These are phyloP conservation scores for Pollenia amentaria DNA, from an alignment of 2,888 invertebrate genomes.

Conservation along the genomic window DNA sequence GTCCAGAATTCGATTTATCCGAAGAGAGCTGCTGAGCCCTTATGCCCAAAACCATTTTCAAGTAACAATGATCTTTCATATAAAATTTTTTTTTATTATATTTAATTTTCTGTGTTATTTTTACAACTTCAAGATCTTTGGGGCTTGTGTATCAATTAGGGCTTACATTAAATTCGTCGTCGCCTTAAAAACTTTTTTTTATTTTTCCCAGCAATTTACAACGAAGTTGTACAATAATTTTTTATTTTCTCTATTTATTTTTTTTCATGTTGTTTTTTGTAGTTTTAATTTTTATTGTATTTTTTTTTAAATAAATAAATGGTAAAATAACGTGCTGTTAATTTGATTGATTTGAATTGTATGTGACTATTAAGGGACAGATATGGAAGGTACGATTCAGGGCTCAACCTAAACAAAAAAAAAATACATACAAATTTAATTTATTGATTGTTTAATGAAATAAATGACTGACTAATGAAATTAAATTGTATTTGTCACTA, in stretches of 20 bases:
- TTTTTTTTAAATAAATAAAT: slow-evolving; percentile 51
- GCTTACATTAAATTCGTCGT: not conserved
- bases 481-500: slow-evolving; percentile 32
- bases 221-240: not conserved
- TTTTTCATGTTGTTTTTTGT: not conserved
- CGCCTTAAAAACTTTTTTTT: not conserved
- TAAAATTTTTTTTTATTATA: too few relatives aligned
- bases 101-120: too few relatives aligned
- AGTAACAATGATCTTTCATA: too few relatives aligned
- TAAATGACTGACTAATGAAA: slow-evolving; percentile 47
- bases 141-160: not conserved
- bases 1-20: too few relatives aligned
- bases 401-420: not conserved
- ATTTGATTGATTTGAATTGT: slow-evolving; percentile 66
- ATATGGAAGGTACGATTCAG: not conserved
- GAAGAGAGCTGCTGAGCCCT: too few relatives aligned
- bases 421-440: slow-evolving; percentile 42
- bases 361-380: slow-evolving; percentile 57
- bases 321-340: slow-evolving; percentile 63
- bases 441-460: slow-evolving; percentile 53
- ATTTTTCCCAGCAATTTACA: not conserved
- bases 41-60: too few relatives aligned
- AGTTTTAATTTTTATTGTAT: slow-evolving; percentile 13
- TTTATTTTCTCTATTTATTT: not conserved
- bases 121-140: too few relatives aligned